These are phyloP conservation scores for Tapera naevia DNA, from an alignment of 2,797 vertebrate genomes.

Conservation along the genomic window DNA sequence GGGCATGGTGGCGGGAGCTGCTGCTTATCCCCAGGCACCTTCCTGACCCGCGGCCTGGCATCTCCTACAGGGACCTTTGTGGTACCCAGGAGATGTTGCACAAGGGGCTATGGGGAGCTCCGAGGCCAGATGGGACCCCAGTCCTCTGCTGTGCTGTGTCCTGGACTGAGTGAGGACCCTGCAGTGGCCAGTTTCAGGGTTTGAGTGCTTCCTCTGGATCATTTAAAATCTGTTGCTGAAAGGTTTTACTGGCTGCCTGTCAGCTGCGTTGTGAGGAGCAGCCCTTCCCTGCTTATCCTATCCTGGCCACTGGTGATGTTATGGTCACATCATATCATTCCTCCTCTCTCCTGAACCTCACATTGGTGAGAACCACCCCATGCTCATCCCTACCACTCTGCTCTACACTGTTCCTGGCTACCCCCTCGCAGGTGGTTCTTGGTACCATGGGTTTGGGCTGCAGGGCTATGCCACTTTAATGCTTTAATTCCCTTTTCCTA, in stretches of 20 bases:
- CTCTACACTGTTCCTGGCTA: neutral
- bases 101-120: neutral
- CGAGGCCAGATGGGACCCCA: neutral
- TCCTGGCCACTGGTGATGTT: neutral
- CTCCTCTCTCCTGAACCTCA: neutral
- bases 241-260: neutral
- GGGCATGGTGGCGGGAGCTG: neutral
- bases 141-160: fast-evolving
- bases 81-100: neutral
- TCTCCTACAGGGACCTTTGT: neutral
- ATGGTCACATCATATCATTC: neutral
- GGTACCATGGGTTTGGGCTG: neutral
- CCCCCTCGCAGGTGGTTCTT: neutral
- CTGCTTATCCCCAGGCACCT: neutral
- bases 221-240: neutral
- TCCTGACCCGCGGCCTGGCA: neutral
- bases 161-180: neutral
- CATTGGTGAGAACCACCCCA: neutral
- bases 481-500: neutral
- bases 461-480: neutral
- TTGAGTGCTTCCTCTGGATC: neutral
- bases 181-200: fast-evolving
- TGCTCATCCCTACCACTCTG: neutral
- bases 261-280: neutral
- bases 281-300: neutral